Evolutionary conservation across 2,888 invertebrate genomes (phyloP), one percentile per base, ranked within the genome.

Genomic region (Thymelicus lineola): DNA sequence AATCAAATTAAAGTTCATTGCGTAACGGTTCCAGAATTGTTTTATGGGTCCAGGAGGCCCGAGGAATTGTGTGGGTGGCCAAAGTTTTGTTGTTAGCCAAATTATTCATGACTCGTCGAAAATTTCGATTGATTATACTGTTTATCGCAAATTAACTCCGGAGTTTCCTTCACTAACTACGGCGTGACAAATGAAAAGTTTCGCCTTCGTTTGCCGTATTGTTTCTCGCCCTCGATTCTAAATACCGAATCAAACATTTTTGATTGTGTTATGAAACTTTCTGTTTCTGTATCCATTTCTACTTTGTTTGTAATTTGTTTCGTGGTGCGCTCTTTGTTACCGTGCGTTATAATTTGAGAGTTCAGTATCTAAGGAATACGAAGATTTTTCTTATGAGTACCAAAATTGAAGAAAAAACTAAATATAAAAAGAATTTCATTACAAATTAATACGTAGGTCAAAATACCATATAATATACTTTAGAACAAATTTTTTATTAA

Each of bases 111-210:
- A 85, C 82, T 84, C 80, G 81, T 82, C 74, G 76, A 78, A 81
- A 85, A 82, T 83, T 82, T 79, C 87, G 84, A 89, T 88, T 87
- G 88, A 87, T 88, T 86, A 86, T 83, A 83, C 82, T 86, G 84
- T 86, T 87, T 85, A 85, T 80, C 77, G 79, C 75, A 82, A 86
- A 86, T 86, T 82, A 85, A 83, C 79, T 82, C 60, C 45, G 48
- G 36, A 66, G 57, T 63, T 67, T 17, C 50, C 53, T 69, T 66
- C 46, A 35, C 20, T 75, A 71, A 76, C 74, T 73, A 68, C 70
- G 60, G 50, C 60, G 66, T 72, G 71, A 75, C 71, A 71, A 74
- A 75, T 74, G 62, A 63, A 73, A 75, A 71, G 73, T 73, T 75
- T 73, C 66, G 58, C 59, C 67, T 62, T 74, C 73, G 70, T 76